Base-by-base conservation (phyloP, 2,888 invertebrate genomes). In the Hyles lineata region DNA sequence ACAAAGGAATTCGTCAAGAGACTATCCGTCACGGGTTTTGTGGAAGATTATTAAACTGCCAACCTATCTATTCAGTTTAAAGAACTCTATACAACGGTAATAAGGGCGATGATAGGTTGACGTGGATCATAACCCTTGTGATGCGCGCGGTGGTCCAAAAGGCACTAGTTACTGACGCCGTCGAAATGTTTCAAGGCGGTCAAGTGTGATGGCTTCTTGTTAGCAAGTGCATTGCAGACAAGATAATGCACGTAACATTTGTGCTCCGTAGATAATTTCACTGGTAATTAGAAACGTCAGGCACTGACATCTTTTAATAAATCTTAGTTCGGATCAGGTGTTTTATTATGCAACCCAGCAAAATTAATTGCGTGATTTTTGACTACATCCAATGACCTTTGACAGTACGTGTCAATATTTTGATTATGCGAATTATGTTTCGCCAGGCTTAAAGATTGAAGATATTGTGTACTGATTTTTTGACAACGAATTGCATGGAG, bases 141-240 rank as follows among this genome's bases (percentile, higher is more conserved):
- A 73, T 77, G 79, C 79, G 76, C 72, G 82, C 83, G 90, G 91
- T 89, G 91, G 89, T 89, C 89, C 80, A 78, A 81, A 84, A 87
- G 87, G 86, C 88, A 86, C 89, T 88, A 86, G 88, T 84, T 84
- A 86, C 84, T 86, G 91, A 89, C 90, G 88, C 87, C 90, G 90
- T 93, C 92, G 90, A 89, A 91, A 90, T 87, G 88, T 82, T 89
- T 89, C 83, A 87, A 85, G 82, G 83, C 90, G 89, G 90, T 90
- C 91, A 90, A 90, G 90, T 91, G 90, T 86, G 88, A 90, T 87
- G 89, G 90, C 89, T 90, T 79, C 92, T 92, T 89, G 92, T 92
- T 92, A 92, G 87, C 87, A 83, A 86, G 89, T 90, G 78, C 79
- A 75, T 78, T 77, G 84, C 80, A 90, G 91, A 91, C 90, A 90